These are phyloP conservation scores for Lacerta bilineata DNA, from an alignment of 2,797 vertebrate genomes.

Conservation along the genomic window DNA sequence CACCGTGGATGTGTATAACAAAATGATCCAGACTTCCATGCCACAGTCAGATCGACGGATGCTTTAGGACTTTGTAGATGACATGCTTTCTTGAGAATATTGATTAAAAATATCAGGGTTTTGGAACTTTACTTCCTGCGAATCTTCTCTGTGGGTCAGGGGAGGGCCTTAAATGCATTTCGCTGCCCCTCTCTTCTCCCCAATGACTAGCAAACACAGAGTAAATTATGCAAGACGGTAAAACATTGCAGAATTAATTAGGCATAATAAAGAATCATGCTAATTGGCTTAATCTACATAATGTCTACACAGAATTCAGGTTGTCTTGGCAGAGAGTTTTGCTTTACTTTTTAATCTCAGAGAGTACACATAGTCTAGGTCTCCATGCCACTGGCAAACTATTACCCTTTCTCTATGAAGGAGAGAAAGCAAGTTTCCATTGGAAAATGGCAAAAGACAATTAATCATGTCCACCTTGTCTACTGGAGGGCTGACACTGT, in stretches of 20 bases:
- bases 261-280: neutral
- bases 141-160: neutral
- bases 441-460: neutral
- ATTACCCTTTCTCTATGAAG: neutral
- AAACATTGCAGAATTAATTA: neutral
- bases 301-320: neutral
- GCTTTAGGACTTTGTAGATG: neutral
- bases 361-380: neutral
- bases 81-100: no score
- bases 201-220: neutral
- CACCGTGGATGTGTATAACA: neutral
- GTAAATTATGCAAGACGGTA: neutral
- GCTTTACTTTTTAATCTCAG: neutral
- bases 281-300: neutral
- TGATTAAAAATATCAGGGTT: neutral
- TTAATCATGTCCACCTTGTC: constrained; percentile 5
- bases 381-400: neutral
- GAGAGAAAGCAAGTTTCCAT: neutral
- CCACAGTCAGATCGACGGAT: neutral
- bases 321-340: neutral
- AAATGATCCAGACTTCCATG: neutral
- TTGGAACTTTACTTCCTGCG: no score
- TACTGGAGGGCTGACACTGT: constrained; percentile 73
- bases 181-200: neutral
- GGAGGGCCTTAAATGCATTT: neutral